These are phyloP conservation scores for Tanypteryx hageni DNA, from an alignment of 2,888 invertebrate species.

Conservation along the genomic window DNA sequence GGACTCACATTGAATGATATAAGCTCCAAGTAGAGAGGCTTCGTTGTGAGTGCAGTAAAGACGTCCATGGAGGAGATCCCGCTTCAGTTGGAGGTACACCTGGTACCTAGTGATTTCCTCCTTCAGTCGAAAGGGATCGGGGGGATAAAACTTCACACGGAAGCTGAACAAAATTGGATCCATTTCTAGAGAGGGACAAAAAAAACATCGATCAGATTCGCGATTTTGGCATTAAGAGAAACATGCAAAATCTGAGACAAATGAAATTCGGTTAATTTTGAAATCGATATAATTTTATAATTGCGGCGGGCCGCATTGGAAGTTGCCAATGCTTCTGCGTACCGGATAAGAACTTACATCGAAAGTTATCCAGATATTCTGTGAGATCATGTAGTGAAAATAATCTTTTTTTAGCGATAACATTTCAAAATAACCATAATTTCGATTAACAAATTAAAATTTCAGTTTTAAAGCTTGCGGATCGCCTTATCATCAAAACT, in stretches of 20 bases:
- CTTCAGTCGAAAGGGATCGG: constrained; percentile 93
- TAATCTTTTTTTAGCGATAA: too few species aligned
- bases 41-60: constrained; percentile 94
- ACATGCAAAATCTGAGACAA: not conserved
- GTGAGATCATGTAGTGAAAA: too few species aligned
- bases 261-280: too few species aligned
- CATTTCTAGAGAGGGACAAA: constrained; percentile 81
- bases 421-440: too few species aligned
- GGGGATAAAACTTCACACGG: constrained; percentile 98
- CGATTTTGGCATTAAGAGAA: not conserved
- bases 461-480: too few species aligned
- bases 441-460: too few species aligned
- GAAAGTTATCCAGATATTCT: too few species aligned
- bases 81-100: constrained; percentile 93
- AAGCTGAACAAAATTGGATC: constrained; percentile 96
- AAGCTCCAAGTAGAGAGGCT: constrained; percentile 92
- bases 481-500: too few species aligned
- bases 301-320: too few species aligned
- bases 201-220: not conserved
- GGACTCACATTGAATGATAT: constrained; percentile 91
- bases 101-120: constrained; percentile 97
- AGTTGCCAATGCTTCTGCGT: too few species aligned
- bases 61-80: constrained; percentile 96
- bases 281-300: too few species aligned
- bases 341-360: too few species aligned